Evolutionary conservation across 2,888 invertebrate species (phyloP).

Genomic region (Melinaea marsaeus): DNA sequence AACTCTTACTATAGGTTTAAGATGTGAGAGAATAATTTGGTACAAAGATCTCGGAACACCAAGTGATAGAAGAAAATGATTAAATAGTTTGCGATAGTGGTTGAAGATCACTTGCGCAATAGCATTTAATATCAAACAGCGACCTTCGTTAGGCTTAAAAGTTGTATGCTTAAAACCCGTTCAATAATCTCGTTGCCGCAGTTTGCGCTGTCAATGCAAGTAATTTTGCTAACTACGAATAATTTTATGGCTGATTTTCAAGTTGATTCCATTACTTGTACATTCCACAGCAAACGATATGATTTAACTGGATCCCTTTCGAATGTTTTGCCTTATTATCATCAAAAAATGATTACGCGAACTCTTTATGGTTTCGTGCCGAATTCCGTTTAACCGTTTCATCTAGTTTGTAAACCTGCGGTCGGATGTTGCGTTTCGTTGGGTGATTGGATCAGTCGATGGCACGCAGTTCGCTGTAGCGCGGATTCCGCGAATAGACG

Average conservation of each 20-base stretch:
- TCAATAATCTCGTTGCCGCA: conserved; percentile 21
- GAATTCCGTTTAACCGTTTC: conserved; percentile 30
- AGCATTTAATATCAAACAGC: conserved; percentile 19
- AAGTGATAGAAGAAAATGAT: too few species aligned
- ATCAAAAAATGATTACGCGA: not conserved
- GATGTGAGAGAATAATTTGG: too few species aligned
- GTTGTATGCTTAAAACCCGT: conserved; percentile 33
- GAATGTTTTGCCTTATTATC: too few species aligned
- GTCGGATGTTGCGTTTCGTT: conserved; percentile 49
- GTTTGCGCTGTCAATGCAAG: conserved; percentile 17
- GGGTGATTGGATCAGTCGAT: conserved; percentile 59
- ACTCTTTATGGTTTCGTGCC: conserved; percentile 24
- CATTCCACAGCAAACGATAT: too few species aligned
- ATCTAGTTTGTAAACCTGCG: conserved; percentile 37
- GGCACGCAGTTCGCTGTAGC: conserved; percentile 46
- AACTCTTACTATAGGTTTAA: too few species aligned
- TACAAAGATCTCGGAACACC: too few species aligned
- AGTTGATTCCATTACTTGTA: too few species aligned
- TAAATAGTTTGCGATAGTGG: not conserved
- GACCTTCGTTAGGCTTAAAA: conserved; percentile 38
- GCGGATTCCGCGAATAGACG: conserved; percentile 49
- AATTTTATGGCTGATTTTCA: too few species aligned
- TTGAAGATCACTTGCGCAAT: conserved; percentile 20
- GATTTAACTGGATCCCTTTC: not conserved
- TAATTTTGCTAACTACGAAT: conserved; percentile 8